These are phyloP conservation scores for Resseliella maxima DNA, from an alignment of 2,888 invertebrate genomes.

Conservation along the genomic window DNA sequence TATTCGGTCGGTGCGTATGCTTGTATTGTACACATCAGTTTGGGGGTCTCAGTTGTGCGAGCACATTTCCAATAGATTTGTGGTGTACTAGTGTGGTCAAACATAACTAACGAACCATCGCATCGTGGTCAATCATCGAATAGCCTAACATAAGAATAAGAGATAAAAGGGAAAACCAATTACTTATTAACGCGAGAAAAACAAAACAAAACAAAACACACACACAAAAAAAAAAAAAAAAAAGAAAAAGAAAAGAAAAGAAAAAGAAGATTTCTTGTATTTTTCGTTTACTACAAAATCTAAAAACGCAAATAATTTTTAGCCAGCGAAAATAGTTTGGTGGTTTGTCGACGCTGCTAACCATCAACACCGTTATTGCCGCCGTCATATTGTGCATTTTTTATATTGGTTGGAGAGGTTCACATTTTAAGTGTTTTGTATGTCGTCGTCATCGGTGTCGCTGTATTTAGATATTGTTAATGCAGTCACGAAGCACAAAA, in stretches of 20 bases:
- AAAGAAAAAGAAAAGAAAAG: neutral
- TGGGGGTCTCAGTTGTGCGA: neutral
- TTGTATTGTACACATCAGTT: neutral
- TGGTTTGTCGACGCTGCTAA: neutral
- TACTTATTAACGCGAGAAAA: neutral
- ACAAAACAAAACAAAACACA: neutral
- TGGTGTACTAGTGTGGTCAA: conserved; percentile 19
- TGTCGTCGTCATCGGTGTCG: conserved; percentile 54
- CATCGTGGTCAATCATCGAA: neutral
- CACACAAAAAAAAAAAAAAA: neutral
- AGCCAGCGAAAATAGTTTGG: no score
- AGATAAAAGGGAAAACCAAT: neutral
- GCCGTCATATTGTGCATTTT: neutral
- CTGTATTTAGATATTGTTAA: conserved; percentile 61
- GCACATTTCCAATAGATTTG: neutral
- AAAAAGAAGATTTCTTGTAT: no score
- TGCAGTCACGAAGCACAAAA: conserved; percentile 65
- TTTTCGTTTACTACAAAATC: no score
- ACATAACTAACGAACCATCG: neutral
- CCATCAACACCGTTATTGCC: neutral
- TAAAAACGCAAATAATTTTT: no score
- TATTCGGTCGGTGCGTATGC: neutral
- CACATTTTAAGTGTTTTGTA: conserved; percentile 46
- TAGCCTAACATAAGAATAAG: no score
- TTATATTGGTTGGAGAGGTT: conserved; percentile 30